Evolutionary conservation across 2,113 vertebrate species (phyloP), one percentile per base, ranked within the genome.

Genomic region (Narcine bancroftii): DNA sequence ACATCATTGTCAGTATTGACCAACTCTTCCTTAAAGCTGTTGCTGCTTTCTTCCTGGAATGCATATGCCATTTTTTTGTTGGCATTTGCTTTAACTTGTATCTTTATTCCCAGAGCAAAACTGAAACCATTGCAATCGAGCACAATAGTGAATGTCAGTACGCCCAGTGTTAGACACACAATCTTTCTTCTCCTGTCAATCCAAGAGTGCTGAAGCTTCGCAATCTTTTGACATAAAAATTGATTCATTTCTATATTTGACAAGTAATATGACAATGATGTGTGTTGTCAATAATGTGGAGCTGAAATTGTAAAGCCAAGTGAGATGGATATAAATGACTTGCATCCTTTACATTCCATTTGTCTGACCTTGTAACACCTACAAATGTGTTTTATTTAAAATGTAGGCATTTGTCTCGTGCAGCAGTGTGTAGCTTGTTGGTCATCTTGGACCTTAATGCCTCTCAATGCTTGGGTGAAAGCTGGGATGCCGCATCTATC

Each of bases 161-260:
- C 47, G 33, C 77, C 47, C 77, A 29, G 24, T 81, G 26, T 47
- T 53, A 50, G 77, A 81, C 50, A 53, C 29, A n/a, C 29, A 56
- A 56, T 56, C 79, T 83, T 56, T 33, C 50, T 83, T 11, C 15
- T 83, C 29, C 13, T 83, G 50, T 53, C 50, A 56, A 56, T 53
- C 50, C 29, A 56, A 56, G 53, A 83, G 45, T 83, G 79, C 29
- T 83, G 79, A 83, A 56, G 53, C 79, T 83, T 56, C 19, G 50
- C 11, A 83, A 83, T 83, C 50, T 83, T 83, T 83, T 83, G 50
- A 83, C 13, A 83, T 53, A 83, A 83, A 83, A 56, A 83, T 83
- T 10, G 50, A 83, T 83, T 13, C 50, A n/a, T 56, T 29, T 83
- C 56, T 83, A 56, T 33, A n/a, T 33, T 50, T 56, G 79, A 83